These are phyloP conservation scores for Poecile atricapillus DNA, from an alignment of 2,113 vertebrate genomes.

Conservation along the genomic window DNA sequence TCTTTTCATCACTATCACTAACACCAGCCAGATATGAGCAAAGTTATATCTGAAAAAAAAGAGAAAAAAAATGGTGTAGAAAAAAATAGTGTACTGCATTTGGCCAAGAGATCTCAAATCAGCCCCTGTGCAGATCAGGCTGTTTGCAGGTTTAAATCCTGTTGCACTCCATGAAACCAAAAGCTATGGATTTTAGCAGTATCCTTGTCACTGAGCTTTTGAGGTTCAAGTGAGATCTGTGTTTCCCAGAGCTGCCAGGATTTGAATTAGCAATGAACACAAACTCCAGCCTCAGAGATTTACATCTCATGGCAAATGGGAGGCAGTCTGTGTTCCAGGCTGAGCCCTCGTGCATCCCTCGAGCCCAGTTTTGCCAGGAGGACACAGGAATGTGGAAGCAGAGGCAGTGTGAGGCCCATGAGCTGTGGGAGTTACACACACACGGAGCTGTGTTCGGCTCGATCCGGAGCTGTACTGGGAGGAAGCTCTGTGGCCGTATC, in stretches of 20 bases:
- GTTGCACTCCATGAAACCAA: neutral
- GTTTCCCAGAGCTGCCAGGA: neutral
- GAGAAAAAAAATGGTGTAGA: accelerated
- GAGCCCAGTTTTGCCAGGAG: neutral
- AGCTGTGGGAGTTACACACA: neutral
- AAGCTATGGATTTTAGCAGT: neutral
- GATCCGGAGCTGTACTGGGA: neutral
- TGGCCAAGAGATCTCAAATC: neutral
- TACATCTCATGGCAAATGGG: neutral
- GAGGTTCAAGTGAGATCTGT: neutral
- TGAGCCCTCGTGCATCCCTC: neutral
- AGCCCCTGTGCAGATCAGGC: neutral
- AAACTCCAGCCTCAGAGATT: neutral
- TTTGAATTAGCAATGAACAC: neutral
- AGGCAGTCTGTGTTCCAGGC: neutral
- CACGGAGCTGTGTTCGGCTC: neutral
- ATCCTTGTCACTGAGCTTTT: neutral
- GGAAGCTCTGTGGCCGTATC: neutral
- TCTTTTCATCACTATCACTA: neutral
- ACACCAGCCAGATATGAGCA: neutral
- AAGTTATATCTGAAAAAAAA: neutral
- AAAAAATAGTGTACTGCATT: neutral
- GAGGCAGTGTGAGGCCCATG: neutral
- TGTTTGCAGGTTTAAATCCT: neutral
- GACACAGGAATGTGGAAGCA: neutral